Percentiles rank a stretch among this genome's conserved stretches.
These are phyloP conservation scores for Thaleichthys pacificus DNA, from an alignment of 2,797 vertebrate species.

Conservation along the genomic window DNA sequence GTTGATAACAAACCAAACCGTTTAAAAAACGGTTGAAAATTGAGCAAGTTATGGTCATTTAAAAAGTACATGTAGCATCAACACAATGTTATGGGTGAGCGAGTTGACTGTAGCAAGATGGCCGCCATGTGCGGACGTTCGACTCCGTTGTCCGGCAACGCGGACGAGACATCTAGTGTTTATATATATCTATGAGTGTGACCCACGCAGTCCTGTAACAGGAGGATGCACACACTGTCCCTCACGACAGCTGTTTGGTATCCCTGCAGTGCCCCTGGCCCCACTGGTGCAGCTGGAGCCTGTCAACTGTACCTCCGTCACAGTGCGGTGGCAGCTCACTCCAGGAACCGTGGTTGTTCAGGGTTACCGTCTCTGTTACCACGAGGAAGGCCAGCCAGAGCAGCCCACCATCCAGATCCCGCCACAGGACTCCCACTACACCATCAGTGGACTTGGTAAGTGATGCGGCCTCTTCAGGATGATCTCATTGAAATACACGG, in stretches of 20 bases:
- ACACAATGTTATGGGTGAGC: too few relatives aligned
- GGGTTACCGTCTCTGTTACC: conserved; percentile 89
- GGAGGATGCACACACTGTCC: not conserved
- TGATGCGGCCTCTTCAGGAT: not conserved
- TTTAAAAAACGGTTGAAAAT: too few relatives aligned
- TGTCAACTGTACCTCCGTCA: conserved; percentile 93
- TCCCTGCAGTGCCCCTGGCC: conserved; percentile 83
- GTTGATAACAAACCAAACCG: too few relatives aligned
- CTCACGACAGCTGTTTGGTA: conserved; percentile 24
- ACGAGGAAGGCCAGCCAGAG: conserved; percentile 90
- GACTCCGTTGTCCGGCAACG: too few relatives aligned
- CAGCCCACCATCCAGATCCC: conserved; percentile 80
- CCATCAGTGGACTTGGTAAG: conserved; percentile 90
- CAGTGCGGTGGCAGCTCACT: conserved; percentile 84
- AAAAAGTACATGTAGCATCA: too few relatives aligned
- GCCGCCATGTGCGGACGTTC: too few relatives aligned
- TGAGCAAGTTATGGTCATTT: too few relatives aligned
- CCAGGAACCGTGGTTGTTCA: conserved; percentile 76
- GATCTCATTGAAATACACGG: not conserved
- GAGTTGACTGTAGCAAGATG: too few relatives aligned
- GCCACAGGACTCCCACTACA: conserved; percentile 73
- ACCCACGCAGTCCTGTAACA: not conserved
- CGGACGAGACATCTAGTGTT: too few relatives aligned
- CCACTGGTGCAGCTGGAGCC: conserved; percentile 89
- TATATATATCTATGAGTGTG: too few relatives aligned